Evolutionary conservation across 2,797 vertebrate species (phyloP).

Genomic region (Ceryle rudis): DNA sequence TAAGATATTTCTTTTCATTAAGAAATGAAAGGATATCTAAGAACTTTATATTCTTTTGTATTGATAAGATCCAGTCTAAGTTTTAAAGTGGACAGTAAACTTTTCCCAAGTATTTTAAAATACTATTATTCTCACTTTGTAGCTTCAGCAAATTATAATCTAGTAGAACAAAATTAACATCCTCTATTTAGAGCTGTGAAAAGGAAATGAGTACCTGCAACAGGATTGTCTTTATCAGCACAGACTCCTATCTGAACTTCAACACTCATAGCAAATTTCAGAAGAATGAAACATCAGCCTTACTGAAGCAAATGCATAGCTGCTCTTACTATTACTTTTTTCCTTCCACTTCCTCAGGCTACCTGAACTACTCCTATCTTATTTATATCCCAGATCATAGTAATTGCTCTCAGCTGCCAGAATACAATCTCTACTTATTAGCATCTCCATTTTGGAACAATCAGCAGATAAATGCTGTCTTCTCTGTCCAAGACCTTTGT

Average conservation of each 20-base stretch:
- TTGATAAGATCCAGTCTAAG: background rate
- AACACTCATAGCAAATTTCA: background rate
- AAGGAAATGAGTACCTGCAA: background rate
- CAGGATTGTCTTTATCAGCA: background rate
- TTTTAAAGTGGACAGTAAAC: background rate
- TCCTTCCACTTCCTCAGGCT: background rate
- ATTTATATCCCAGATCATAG: background rate
- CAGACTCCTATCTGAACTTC: background rate
- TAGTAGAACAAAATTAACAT: background rate
- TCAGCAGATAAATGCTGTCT: background rate
- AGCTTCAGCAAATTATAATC: background rate
- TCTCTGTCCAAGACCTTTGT: background rate
- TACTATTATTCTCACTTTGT: background rate
- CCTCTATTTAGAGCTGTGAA: background rate
- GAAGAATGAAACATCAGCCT: background rate
- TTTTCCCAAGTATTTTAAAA: background rate
- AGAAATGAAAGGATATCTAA: background rate
- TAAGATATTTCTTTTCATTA: background rate
- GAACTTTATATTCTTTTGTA: background rate
- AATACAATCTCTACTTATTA: background rate
- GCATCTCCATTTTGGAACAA: background rate
- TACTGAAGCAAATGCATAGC: background rate
- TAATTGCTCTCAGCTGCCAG: background rate
- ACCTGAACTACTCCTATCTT: background rate
- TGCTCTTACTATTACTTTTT: background rate